A percentile compares a stretch with the other conserved stretches of the same genome.
Conservation (phyloP, 2,888 invertebrate genomes). For the Cantharis lateralis region DNA sequence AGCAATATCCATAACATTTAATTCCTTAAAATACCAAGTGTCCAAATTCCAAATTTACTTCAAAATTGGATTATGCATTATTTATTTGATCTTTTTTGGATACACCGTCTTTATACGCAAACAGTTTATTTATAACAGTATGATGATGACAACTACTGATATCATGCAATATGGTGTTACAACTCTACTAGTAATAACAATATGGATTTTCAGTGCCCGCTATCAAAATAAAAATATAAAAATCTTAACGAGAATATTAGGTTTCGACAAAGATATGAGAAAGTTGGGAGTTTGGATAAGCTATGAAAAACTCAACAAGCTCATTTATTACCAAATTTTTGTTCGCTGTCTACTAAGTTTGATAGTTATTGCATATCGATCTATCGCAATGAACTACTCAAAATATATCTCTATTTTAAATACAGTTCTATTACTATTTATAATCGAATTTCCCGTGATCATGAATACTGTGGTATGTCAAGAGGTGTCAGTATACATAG, state of each 20-base stretch:
- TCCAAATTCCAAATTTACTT: constrained; percentile 14
- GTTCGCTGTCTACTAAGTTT: background rate
- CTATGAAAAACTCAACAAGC: constrained; percentile 32
- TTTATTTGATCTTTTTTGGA: background rate
- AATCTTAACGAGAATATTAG: constrained; percentile 13
- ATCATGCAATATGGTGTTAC: constrained; percentile 4
- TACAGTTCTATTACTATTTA: constrained; percentile 12
- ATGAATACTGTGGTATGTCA: constrained; percentile 33
- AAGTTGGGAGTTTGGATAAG: constrained; percentile 38
- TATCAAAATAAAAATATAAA: constrained; percentile 22
- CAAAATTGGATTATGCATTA: background rate
- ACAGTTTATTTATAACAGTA: background rate
- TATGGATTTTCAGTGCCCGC: constrained; percentile 15
- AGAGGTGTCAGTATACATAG: constrained; percentile 35
- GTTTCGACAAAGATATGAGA: constrained; percentile 36
- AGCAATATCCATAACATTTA: constrained; percentile 8
- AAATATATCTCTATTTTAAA: background rate
- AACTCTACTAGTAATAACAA: constrained; percentile 3
- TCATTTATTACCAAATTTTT: constrained; percentile 13
- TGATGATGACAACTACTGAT: constrained; percentile 8
- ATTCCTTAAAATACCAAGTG: constrained; percentile 8
- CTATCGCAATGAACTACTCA: background rate
- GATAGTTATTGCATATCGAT: constrained; percentile 21
- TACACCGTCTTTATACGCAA: background rate
- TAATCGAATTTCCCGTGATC: constrained; percentile 28